phyloP scores from a whole-genome alignment of 2,888 invertebrate genomes.

The Boloria selene region DNA sequence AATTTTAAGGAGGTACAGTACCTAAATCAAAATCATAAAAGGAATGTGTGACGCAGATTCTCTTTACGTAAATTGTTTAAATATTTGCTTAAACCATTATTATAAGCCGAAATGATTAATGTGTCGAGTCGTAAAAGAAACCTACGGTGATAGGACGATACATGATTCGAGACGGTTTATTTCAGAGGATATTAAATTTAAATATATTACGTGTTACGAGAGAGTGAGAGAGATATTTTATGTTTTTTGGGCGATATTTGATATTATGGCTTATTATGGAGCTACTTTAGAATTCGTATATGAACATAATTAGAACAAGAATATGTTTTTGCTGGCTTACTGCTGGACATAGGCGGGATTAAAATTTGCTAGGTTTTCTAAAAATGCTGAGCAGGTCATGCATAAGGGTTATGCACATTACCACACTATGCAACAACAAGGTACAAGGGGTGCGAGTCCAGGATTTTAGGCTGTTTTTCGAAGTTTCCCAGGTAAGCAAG shows the following conservation, averaged over 20 bases:
- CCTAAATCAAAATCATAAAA: neutral
- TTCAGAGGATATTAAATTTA: slow-evolving; percentile 17
- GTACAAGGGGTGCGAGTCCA: too few relatives aligned
- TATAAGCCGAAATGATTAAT: slow-evolving; percentile 29
- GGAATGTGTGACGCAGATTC: slow-evolving; percentile 11
- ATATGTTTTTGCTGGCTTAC: too few relatives aligned
- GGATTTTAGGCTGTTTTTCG: too few relatives aligned
- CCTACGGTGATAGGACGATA: slow-evolving; percentile 15
- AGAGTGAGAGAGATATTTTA: neutral
- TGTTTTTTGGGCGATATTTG: neutral
- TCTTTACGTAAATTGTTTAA: slow-evolving; percentile 33
- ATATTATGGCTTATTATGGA: slow-evolving; percentile 5
- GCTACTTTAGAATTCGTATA: slow-evolving; percentile 2
- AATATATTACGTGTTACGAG: slow-evolving; percentile 3
- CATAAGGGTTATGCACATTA: too few relatives aligned
- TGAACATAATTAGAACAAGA: too few relatives aligned
- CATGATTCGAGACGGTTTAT: slow-evolving; percentile 10
- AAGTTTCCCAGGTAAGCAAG: too few relatives aligned
- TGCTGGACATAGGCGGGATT: too few relatives aligned
- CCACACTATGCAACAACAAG: too few relatives aligned
- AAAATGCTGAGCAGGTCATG: too few relatives aligned
- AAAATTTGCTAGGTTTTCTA: too few relatives aligned
- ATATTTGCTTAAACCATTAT: slow-evolving; percentile 21
- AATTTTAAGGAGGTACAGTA: too few relatives aligned
- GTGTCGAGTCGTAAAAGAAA: slow-evolving; percentile 18